Evolutionary conservation across 1,140 invertebrate species (phyloP), one percentile per base, ranked within the genome.

Genomic region (Neotoxoptera formosana): DNA sequence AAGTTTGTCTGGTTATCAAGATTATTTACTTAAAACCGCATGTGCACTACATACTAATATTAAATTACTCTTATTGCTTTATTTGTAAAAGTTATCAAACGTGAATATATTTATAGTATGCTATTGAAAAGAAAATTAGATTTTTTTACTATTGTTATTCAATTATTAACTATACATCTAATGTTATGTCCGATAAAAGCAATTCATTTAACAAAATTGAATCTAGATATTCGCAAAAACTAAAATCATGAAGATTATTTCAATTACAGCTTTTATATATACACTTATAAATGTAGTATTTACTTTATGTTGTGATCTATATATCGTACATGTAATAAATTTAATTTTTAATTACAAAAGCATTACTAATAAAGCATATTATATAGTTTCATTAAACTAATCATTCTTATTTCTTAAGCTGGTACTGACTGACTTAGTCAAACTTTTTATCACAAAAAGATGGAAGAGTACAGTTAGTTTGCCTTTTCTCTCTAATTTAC

Each of bases 11-110:
- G 30, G 17, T 34, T 87, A 48, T 48, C 86, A 48, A 87, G 45
- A 87, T 87, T 87, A 87, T 87, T 87, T 87, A 87, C 45, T 87
- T 48, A 87, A 87, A 87, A 87, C n/a, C 47, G 36, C 21, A 84
- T 84, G 36, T 76, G 30, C 60, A 76, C 6, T 7, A 76, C 60
- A 76, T 76, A 67, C 60, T 67, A 67, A 67, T 67, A 67, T n/a
- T n/a, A 76, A n/a, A 76, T 76, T 76, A 76, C n/a, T n/a, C 14
- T 76, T 76, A 76, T 76, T n/a, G n/a, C 6, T 76, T n/a, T n/a
- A n/a, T 34, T 20, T n/a, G 30, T 30, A 76, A 76, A 76, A 76
- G 30, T 17, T n/a, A n/a, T 76, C 60, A n/a, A 76, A 76, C n/a
- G 14, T 76, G 30, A 76, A 76, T 17, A 17, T 34, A 76, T 34